Evolutionary conservation across 2,888 invertebrate species (phyloP).

Genomic region (Panopea generosa): DNA sequence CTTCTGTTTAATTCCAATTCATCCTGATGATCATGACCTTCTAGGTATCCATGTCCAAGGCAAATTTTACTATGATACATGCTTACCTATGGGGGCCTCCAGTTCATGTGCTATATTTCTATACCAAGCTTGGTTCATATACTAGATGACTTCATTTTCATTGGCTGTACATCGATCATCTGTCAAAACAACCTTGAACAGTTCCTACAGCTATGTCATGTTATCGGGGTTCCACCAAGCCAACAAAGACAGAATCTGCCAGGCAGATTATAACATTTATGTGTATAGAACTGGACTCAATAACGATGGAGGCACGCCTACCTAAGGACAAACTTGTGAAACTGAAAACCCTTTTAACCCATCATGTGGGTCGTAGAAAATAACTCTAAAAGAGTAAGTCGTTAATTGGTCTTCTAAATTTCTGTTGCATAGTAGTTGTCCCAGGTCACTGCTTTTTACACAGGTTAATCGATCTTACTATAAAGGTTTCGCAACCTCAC

Average conservation of each 20-base stretch:
- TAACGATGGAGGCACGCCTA: slow-evolving; percentile 36
- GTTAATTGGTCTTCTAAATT: slow-evolving; percentile 40
- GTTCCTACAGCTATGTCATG: slow-evolving; percentile 28
- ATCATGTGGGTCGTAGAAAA: no score
- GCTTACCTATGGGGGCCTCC: slow-evolving; percentile 32
- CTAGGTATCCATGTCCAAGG: no score
- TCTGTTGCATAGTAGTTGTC: slow-evolving; percentile 33
- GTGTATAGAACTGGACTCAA: slow-evolving; percentile 43
- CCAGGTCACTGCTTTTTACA: slow-evolving; percentile 38
- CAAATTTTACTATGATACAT: no score
- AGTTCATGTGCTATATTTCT: slow-evolving; percentile 29
- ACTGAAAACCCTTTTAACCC: no score
- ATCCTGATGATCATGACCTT: no score
- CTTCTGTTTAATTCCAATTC: no score
- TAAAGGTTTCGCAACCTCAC: slow-evolving; percentile 18
- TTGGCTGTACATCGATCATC: no score
- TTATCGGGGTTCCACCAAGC: no score
- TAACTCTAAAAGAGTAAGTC: slow-evolving; percentile 9
- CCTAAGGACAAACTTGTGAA: slow-evolving; percentile 25
- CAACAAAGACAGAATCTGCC: no score
- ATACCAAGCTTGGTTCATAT: no score
- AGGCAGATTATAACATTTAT: slow-evolving; percentile 38
- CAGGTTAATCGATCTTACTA: slow-evolving; percentile 36
- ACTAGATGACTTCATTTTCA: no score
- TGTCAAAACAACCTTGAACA: no score